Base-by-base conservation (phyloP, 2,797 vertebrate genomes). In the Peromyscus eremicus region DNA sequence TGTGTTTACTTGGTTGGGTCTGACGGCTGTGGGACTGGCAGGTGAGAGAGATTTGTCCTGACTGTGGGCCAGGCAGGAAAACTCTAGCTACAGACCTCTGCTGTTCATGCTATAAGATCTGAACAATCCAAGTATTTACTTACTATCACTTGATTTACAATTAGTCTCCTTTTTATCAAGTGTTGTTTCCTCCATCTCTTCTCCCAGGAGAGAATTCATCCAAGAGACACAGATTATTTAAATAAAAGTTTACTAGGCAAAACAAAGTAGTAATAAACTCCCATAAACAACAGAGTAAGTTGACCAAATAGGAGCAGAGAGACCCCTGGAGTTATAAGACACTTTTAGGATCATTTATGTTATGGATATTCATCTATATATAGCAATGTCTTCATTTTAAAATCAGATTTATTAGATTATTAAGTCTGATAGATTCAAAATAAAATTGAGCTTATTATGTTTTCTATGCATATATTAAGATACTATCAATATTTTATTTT, bases 91-190 rank as follows among this genome's bases (percentile, higher is more conserved):
- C n/a, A n/a, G 25, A 89, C 75, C 91, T 83, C 79, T 57, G 13
- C 5, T 86, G 49, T 29, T 93, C 3, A 62, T 77, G 7, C 2
- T 86, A 6, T 62, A 86, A 43, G 0, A 43, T 82, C 49, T 40
- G 25, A 27, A 3, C 32, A 85, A 52, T 92, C 49, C 77, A 25
- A 75, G 16, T 87, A 43, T 94, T 62, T 80, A 76, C 46, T 46
- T n/a, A n/a, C 6, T 86, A 92, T 86, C 16, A 23, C 40, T 90
- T 92, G 21, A 11, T 90, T 66, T 91, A 89, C 62, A 96, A 93
- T 76, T 23, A 2, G 3, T 73, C 23, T 46, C 49, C 6, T 68
- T 85, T 9, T 19, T n/a, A 71, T 1, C 8, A 55, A 27, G 46
- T 55, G 29, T n/a, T 34, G 27, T 55, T 4, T 55, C 12, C 3